phyloP scores from a whole-genome alignment of 2,113 vertebrate genomes.

The Ceyx cyanopectus region DNA sequence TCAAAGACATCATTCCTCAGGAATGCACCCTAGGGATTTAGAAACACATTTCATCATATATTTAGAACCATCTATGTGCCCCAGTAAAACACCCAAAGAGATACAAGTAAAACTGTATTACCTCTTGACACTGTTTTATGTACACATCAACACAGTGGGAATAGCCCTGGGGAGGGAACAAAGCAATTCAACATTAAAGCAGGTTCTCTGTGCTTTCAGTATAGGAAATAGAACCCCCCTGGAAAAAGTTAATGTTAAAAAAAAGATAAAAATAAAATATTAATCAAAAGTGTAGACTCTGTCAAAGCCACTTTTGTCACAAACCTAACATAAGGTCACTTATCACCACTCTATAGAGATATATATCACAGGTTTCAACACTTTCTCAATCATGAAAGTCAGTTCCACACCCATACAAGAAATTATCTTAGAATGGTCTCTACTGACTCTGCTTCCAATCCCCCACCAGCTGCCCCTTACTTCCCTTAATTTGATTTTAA shows the following conservation, averaged over 20 bases:
- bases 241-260: neutral
- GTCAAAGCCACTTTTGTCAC: neutral
- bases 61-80: neutral
- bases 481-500: neutral
- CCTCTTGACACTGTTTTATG: constrained; percentile 99
- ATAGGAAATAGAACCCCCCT: neutral
- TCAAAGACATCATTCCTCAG: constrained; percentile 93
- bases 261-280: neutral
- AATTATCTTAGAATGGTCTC: neutral
- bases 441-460: neutral
- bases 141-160: constrained; percentile 99
- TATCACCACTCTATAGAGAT: neutral
- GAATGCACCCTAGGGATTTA: constrained; percentile 86
- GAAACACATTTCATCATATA: constrained; percentile 29
- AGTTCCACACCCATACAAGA: neutral
- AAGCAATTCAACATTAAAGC: constrained; percentile 25
- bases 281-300: rapidly evolving
- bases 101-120: constrained; percentile 61
- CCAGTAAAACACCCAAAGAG: neutral
- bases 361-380: neutral
- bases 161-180: constrained; percentile 85
- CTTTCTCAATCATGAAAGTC: neutral
- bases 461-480: neutral
- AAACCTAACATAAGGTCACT: neutral
- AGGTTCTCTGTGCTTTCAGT: neutral